phyloP scores from a whole-genome alignment of 2,113 vertebrate genomes.

The Heterotis niloticus region DNA sequence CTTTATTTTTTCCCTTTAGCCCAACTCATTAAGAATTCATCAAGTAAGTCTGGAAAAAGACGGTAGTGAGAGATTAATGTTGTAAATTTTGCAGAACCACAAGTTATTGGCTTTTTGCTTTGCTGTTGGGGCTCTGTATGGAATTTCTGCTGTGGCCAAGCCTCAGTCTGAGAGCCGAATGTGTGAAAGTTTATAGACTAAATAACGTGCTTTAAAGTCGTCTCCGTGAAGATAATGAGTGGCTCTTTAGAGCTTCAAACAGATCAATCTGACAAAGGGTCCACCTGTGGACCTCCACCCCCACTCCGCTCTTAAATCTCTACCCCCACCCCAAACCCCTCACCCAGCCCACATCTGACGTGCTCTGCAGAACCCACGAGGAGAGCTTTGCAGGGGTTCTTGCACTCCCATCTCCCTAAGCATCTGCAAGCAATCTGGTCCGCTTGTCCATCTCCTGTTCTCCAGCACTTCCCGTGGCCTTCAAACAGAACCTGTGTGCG shows the following conservation, averaged over 20 bases:
- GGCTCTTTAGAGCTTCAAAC: slow-evolving; percentile 34
- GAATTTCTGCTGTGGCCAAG: neutral
- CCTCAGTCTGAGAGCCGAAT: neutral
- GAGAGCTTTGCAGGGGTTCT: slow-evolving; percentile 33
- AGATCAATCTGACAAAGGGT: slow-evolving; percentile 31
- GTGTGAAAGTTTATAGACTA: neutral
- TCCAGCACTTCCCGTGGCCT: slow-evolving; percentile 23
- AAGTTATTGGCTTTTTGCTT: neutral
- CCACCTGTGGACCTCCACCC: slow-evolving; percentile 48
- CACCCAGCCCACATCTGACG: slow-evolving; percentile 18
- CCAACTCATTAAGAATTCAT: neutral
- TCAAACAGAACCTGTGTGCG: slow-evolving; percentile 38
- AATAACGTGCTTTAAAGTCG: neutral
- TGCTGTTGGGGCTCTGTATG: neutral
- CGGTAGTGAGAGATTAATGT: neutral
- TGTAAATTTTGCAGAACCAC: neutral
- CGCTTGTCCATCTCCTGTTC: slow-evolving; percentile 48
- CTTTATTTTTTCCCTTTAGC: slow-evolving; percentile 6
- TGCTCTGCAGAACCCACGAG: slow-evolving; percentile 25
- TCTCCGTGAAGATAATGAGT: slow-evolving; percentile 37
- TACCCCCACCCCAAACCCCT: slow-evolving; percentile 10
- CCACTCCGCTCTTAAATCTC: slow-evolving; percentile 37
- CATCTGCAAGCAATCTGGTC: slow-evolving; percentile 69
- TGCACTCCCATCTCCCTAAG: slow-evolving; percentile 40
- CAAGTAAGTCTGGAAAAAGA: slow-evolving; percentile 5